Percentiles rank a stretch among this genome's conserved stretches.
Evolutionary conservation across 2,113 vertebrate genomes (phyloP).

Genomic region (Ivindomyrus marchei): DNA sequence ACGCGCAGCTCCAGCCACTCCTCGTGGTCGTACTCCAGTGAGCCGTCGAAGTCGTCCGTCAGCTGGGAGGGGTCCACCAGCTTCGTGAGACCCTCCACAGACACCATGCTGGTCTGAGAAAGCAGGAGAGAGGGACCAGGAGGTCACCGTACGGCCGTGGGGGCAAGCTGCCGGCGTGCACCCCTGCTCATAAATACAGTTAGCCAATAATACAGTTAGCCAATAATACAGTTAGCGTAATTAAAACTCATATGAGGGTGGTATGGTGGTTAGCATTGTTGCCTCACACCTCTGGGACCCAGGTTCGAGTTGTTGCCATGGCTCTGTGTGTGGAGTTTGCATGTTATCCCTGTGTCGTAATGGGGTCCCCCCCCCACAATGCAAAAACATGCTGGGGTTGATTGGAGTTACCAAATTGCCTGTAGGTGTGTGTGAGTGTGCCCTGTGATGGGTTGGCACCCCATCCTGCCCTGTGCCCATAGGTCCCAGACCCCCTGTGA

Average conservation of each 20-base stretch:
- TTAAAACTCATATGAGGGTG: neutral
- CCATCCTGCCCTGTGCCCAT: neutral
- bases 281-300: neutral
- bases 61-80: constrained; percentile 94
- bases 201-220: neutral
- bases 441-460: neutral
- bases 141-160: neutral
- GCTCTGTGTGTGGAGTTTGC: neutral
- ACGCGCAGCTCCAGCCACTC: constrained; percentile 96
- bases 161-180: neutral
- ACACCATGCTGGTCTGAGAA: constrained; percentile 90
- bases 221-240: neutral
- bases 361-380: neutral
- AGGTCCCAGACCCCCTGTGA: neutral
- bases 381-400: neutral
- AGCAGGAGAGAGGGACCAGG: constrained; percentile 10
- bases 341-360: neutral
- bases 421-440: neutral
- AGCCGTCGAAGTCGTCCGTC: constrained; percentile 89
- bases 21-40: constrained; percentile 93
- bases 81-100: constrained; percentile 90
- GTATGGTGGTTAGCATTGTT: neutral
- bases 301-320: too few species aligned
- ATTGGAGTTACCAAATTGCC: neutral
- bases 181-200: neutral